phyloP scores from a whole-genome alignment of 2,113 vertebrate species.

The Holacanthus passer region DNA sequence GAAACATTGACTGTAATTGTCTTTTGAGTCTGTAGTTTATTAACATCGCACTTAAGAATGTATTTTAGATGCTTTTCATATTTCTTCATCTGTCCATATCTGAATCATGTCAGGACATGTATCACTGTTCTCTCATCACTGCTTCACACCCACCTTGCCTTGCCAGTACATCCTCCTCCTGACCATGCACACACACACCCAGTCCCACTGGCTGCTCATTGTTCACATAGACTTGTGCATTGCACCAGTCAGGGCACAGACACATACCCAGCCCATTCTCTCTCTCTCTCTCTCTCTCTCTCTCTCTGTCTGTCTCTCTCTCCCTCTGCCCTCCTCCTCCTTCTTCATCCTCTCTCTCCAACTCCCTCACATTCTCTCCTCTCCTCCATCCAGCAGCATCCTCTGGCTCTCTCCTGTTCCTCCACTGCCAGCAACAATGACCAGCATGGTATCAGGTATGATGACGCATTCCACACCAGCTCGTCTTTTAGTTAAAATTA shows the following conservation, averaged over 20 bases:
- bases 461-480: not conserved
- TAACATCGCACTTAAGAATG: too few species aligned
- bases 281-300: slow-evolving; percentile 10
- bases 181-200: not conserved
- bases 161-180: not conserved
- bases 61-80: not conserved
- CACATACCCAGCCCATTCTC: slow-evolving; percentile 6
- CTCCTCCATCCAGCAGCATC: slow-evolving; percentile 47
- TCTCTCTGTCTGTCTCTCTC: slow-evolving; percentile 13
- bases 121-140: not conserved
- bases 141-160: not conserved
- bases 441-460: slow-evolving; percentile 75
- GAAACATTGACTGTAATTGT: too few species aligned
- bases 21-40: too few species aligned
- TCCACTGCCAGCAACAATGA: slow-evolving; percentile 61
- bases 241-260: slow-evolving; percentile 21
- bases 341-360: slow-evolving; percentile 2
- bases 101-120: not conserved
- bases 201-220: not conserved
- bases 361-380: slow-evolving; percentile 48
- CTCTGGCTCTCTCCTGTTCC: not conserved
- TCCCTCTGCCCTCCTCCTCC: slow-evolving; percentile 6
- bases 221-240: slow-evolving; percentile 25
- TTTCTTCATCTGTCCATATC: not conserved
- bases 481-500: not conserved